phyloP scores from a whole-genome alignment of 2,797 vertebrate genomes.

The Siniperca obscura region DNA sequence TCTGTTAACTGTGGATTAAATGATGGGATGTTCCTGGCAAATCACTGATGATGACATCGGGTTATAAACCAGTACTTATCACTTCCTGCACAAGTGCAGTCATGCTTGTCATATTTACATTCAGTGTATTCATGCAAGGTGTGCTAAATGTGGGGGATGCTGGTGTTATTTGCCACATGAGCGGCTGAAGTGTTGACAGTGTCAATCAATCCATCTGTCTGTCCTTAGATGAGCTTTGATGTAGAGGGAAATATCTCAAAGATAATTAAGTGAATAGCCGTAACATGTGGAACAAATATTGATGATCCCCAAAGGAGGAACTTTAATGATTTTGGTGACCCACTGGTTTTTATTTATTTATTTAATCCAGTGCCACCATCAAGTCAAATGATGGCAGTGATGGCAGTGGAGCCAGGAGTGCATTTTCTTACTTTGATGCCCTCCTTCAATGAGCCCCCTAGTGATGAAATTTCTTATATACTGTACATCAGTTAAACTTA shows the following conservation, averaged over 20 bases:
- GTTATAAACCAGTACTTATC: constrained; percentile 2
- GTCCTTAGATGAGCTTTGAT: not conserved
- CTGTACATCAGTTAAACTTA: not conserved
- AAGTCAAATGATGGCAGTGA: not conserved
- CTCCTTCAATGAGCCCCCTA: not conserved
- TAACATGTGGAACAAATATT: not conserved
- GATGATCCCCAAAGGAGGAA: not conserved
- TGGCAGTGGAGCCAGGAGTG: not conserved
- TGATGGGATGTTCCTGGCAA: not conserved
- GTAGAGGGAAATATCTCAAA: not conserved
- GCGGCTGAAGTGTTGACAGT: not conserved
- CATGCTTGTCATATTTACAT: not conserved
- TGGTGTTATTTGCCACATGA: not conserved
- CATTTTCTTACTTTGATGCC: not conserved
- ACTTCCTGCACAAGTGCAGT: not conserved
- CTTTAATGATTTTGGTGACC: not conserved
- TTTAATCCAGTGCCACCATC: not conserved
- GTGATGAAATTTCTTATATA: not conserved
- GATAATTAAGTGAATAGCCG: not conserved
- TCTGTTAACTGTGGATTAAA: constrained; percentile 8
- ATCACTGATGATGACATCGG: not conserved
- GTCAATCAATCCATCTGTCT: not conserved
- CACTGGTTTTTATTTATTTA: not conserved
- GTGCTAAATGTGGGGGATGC: not conserved
- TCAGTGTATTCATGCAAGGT: not conserved